Conservation (phyloP, 2,888 invertebrate genomes). For the Scrobipalpa costella region DNA sequence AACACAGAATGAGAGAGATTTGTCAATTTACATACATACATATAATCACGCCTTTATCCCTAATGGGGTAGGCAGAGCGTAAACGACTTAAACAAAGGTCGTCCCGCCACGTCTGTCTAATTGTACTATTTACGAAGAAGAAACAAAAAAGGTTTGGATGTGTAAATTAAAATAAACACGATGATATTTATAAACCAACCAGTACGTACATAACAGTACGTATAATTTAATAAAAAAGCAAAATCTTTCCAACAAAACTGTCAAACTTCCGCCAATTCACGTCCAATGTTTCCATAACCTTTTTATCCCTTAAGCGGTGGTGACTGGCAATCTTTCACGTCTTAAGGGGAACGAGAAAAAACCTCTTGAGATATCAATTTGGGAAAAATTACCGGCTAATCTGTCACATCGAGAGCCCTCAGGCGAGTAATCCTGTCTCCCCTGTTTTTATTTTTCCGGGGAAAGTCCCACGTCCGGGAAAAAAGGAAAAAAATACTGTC, state of each 20-base stretch:
- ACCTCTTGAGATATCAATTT: slow-evolving; percentile 78
- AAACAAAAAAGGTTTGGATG: too few relatives aligned
- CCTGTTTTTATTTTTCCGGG: slow-evolving; percentile 55
- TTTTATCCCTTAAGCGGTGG: slow-evolving; percentile 51
- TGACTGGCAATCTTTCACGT: slow-evolving; percentile 68
- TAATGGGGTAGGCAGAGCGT: too few relatives aligned
- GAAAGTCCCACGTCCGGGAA: slow-evolving; percentile 44
- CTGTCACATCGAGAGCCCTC: slow-evolving; percentile 76
- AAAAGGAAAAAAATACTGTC: slow-evolving; percentile 43
- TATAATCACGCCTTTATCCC: too few relatives aligned
- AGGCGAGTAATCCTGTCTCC: slow-evolving; percentile 65
- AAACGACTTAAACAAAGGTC: too few relatives aligned
- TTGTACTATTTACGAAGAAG: too few relatives aligned
- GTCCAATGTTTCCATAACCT: slow-evolving; percentile 55
- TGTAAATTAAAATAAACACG: too few relatives aligned
- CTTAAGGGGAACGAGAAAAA: slow-evolving; percentile 44
- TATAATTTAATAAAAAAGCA: too few relatives aligned
- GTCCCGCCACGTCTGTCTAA: too few relatives aligned
- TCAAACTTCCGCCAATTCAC: slow-evolving; percentile 46
- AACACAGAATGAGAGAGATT: too few relatives aligned
- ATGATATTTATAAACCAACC: too few relatives aligned
- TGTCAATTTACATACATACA: too few relatives aligned
- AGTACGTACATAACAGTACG: too few relatives aligned
- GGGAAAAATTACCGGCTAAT: slow-evolving; percentile 76
- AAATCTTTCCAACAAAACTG: background rate